Evolutionary conservation across 2,797 vertebrate species (phyloP), one percentile per base, ranked within the genome.

Genomic region (Parotocinclus haroldoi): DNA sequence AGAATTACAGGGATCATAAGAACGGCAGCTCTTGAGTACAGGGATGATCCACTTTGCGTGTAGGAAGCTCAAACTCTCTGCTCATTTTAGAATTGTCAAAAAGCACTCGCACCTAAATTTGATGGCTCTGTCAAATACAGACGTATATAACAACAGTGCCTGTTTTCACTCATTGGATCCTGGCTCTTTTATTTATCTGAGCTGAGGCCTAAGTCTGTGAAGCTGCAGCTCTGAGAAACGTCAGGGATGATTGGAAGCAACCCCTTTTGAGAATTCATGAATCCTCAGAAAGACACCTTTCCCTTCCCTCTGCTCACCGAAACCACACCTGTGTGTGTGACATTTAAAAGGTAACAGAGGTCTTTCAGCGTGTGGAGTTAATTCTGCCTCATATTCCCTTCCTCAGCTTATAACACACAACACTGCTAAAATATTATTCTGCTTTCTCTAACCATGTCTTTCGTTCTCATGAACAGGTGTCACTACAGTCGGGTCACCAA

Each of bases 321-420:
- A 87, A 86, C 83, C 82, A 11, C 40, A 4, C 11, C 10, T 14
- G 46, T 49, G 46, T 49, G 86, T 81, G 83, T 92, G 89, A 89
- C 88, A 91, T 90, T 90, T 90, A 89, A 90, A 90, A 91, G 85
- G 83, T 88, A 91, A 86, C 85, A 87, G 27, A 89, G 87, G 89
- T 87, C 86, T 85, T 88, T 90, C 86, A 81, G 86, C 87, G 84
- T 84, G 80, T 61, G 16, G 79, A 78, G 81, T 85, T 89, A 88
- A 90, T 89, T 88, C 83, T 78, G 68, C 83, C 85, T 89, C 85
- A 84, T 84, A 83, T 86, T 82, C 85, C 76, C 81, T 79, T 80
- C 82, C 85, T 87, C 84, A 88, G 86, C 85, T 84, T 83, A 88
- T 84, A 84, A 80, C 79, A 88, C 85, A 88, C 85, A 87, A 86